Evolutionary conservation across 2,797 vertebrate genomes (phyloP).

Genomic region (Falco novaeseelandiae): DNA sequence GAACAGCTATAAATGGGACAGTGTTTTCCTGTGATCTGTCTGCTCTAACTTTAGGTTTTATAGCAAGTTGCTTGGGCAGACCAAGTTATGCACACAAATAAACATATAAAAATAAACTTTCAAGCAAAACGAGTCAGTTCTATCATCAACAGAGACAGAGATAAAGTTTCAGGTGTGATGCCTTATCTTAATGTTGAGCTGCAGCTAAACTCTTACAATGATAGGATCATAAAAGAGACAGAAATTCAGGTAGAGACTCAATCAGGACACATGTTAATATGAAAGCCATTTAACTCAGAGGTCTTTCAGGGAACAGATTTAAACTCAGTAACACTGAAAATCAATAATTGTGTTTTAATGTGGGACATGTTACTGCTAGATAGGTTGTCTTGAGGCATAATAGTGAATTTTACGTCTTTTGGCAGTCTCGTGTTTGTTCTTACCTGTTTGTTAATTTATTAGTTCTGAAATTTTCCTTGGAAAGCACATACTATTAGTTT

Average conservation of each 20-base stretch:
- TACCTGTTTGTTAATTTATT: background rate
- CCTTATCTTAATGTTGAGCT: background rate
- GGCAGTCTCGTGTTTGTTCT: background rate
- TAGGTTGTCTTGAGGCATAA: background rate
- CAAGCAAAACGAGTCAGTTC: background rate
- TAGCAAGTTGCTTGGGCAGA: background rate
- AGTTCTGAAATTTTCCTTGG: background rate
- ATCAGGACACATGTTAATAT: background rate
- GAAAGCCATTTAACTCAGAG: background rate
- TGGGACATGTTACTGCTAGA: background rate
- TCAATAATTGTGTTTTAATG: background rate
- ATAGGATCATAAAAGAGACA: background rate
- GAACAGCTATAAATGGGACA: background rate
- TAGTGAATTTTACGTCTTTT: background rate
- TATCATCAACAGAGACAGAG: background rate
- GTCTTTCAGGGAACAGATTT: background rate
- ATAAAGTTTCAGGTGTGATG: background rate
- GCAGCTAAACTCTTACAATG: background rate
- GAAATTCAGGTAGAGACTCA: background rate
- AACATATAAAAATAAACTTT: background rate
- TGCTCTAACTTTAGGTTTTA: background rate
- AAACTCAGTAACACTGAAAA: background rate
- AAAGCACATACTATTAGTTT: background rate
- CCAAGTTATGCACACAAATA: background rate
- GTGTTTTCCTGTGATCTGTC: background rate